Percentiles rank a stretch among this genome's conserved stretches.
phyloP scores from a whole-genome alignment of 2,113 vertebrate genomes.

The Percopsis transmontana region DNA sequence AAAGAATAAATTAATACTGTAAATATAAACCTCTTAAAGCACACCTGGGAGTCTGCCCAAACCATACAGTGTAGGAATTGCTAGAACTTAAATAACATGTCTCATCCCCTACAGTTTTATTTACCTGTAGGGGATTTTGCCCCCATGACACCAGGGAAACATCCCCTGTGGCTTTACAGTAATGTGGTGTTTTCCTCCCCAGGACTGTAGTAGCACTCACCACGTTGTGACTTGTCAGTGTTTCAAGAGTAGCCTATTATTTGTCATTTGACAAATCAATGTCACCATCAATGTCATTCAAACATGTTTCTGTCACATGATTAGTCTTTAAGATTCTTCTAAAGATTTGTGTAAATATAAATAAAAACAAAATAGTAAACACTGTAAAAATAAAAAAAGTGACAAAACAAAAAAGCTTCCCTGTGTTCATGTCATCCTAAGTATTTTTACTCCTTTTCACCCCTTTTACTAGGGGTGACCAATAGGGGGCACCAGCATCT shows the following conservation, averaged over 20 bases:
- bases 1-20: neutral
- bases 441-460: neutral
- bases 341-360: no score
- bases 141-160: slow-evolving; percentile 21
- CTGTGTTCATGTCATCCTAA: no score
- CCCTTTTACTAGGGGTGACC: slow-evolving; percentile 25
- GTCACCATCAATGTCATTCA: no score
- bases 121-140: slow-evolving; percentile 33
- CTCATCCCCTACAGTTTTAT: slow-evolving; percentile 19
- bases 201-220: neutral
- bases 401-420: no score
- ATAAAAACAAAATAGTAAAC: no score
- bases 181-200: neutral
- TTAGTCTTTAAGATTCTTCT: no score
- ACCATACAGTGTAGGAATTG: slow-evolving; percentile 38
- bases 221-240: slow-evolving; percentile 23
- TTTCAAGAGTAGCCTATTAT: no score
- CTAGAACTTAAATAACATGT: slow-evolving; percentile 46
- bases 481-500: slow-evolving; percentile 66
- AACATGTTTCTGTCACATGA: no score
- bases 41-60: slow-evolving; percentile 6
- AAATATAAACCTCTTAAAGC: neutral
- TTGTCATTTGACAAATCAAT: no score
- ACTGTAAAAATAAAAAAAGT: no score
- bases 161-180: slow-evolving; percentile 7